Conservation (phyloP, 2,888 invertebrate species). For the Melitaea athalia region DNA sequence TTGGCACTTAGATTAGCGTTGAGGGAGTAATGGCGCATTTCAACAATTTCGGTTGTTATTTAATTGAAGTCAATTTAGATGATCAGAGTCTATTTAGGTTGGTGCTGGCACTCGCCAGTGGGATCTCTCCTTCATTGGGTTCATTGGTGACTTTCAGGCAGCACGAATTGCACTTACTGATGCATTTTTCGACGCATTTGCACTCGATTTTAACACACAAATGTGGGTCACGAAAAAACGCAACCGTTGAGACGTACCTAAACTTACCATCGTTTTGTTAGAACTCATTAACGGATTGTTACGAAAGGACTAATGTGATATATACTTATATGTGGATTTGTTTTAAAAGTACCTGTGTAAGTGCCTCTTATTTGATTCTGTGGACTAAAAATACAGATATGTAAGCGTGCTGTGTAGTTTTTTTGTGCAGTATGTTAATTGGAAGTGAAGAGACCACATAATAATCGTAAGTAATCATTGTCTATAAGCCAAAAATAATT, state of each 20-base stretch:
- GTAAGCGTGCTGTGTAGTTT: background rate
- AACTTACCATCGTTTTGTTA: constrained; percentile 7
- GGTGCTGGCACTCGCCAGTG: constrained; percentile 81
- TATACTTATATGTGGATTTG: background rate
- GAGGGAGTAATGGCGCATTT: constrained; percentile 83
- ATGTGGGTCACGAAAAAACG: constrained; percentile 53
- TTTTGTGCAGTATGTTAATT: background rate
- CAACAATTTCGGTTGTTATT: constrained; percentile 83
- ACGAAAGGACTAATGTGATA: constrained; percentile 6
- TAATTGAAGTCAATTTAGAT: constrained; percentile 83
- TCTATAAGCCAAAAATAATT: background rate
- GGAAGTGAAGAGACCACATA: background rate
- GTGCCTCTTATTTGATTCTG: background rate
- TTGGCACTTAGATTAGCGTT: constrained; percentile 81
- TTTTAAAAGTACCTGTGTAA: background rate
- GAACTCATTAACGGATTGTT: background rate
- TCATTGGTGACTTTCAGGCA: constrained; percentile 83
- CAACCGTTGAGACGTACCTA: constrained; percentile 10
- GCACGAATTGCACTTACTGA: constrained; percentile 81
- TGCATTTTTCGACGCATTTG: constrained; percentile 76
- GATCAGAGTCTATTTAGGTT: constrained; percentile 83
- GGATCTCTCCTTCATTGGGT: constrained; percentile 82
- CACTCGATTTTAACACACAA: constrained; percentile 48
- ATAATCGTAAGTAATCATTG: constrained; percentile 6
- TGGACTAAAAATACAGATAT: background rate